Base-by-base conservation (phyloP, 37 sponge, comb jelly and placozoan species). In the Lycopodina hypogea region DNA sequence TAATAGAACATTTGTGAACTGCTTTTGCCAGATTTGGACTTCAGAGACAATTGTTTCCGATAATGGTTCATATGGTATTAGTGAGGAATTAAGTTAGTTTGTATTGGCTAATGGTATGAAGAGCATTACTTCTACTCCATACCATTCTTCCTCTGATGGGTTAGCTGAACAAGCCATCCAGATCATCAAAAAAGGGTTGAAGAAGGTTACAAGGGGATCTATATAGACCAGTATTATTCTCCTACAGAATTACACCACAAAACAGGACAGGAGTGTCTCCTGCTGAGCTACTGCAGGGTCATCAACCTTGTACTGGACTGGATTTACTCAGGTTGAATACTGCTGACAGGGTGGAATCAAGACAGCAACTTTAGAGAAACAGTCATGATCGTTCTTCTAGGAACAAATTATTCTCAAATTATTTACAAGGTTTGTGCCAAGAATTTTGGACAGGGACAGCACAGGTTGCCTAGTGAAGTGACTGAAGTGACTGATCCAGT, bases 301-400 rank as follows among this genome's bases (percentile, higher is more conserved):
- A 62, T 7, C 69, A 37, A 7, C 39, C 42, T 4, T 17, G 81
- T n/a, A 69, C 14, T 18, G 2, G 71, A 24, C 61, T 80, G 26
- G 81, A 80, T 42, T 34, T 80, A 24, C 40, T 80, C 23, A 52
- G 32, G 55, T 72, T 72, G 41, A 76, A 76, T 62, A 35, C 23
- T 23, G 62, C 61, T 1, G 62, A 59, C n/a, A 1, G 62, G 60
- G 62, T 76, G 1, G 74, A 74, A 74, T 2, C 8, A 2, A 4
- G 24, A 29, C n/a, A n/a, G n/a, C n/a, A n/a, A n/a, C n/a, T n/a
- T n/a, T n/a, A n/a, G n/a, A n/a, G n/a, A n/a, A n/a, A n/a, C n/a
- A n/a, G n/a, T n/a, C n/a, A n/a, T n/a, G n/a, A n/a, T n/a, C n/a
- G n/a, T n/a, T n/a, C 74, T n/a, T n/a, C n/a, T n/a, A 74, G 28